Evolutionary conservation across 2,797 vertebrate species (phyloP), one percentile per base, ranked within the genome.

Genomic region (Hephaestus fuliginosus): DNA sequence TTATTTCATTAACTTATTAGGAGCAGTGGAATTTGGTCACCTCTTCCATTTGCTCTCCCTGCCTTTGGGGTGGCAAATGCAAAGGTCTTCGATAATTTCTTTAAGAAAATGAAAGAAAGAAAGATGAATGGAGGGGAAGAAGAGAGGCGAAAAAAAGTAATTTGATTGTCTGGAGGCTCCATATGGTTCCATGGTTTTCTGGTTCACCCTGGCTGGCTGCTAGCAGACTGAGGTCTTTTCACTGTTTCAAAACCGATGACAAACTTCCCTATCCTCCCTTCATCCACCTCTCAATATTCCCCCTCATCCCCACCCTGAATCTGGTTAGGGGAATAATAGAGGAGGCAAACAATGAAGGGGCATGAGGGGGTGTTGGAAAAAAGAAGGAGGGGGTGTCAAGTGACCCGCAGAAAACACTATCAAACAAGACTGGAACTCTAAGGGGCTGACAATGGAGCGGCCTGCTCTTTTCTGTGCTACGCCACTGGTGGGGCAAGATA

Each of bases 1-100:
- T 96, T 95, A 95, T 95, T 94, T 94, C 88, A 93, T 95, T 95
- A 95, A 91, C 83, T 91, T 88, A 95, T 95, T 94, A 95, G 86
- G 84, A 88, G 76, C 76, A 12, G 56, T 63, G 92, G 93, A 94
- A 94, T 94, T 87, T 76, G 53, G 82, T 84, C 86, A 80, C 86
- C 69, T 89, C 64, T 74, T 74, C 66, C 56, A 84, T 71, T 57
- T 63, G 74, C 60, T 70, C 81, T 80, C 63, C 5, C 46, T 78
- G 88, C 67, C 53, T 80, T 33, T 57, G 30, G 51, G 70, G 62
- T 76, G 62, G 56, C 67, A 73, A 90, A 91, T 74, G 89, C 83
- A 91, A 88, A 87, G 86, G 81, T 82, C 90, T 76, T 65, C 39
- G 43, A 81, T 94, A 84, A 93, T 95, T 95, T 88, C 74, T 92